Conservation (phyloP, 2,888 invertebrate species). For the Eulithis prunata region DNA sequence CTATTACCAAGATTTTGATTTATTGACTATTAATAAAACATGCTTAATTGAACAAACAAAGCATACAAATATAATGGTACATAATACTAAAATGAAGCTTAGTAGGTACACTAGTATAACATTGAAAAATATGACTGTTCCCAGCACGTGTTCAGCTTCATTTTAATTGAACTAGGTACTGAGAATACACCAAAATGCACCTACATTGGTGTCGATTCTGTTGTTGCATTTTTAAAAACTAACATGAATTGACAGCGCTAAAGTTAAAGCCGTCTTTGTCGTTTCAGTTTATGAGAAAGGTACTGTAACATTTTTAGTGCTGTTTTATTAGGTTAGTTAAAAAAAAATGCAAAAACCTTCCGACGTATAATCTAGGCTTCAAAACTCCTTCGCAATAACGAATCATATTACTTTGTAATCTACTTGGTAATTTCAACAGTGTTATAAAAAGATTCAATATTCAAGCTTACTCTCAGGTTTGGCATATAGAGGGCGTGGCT, state of each 20-base stretch:
- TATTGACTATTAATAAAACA: conserved; percentile 2
- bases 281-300: no score
- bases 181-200: neutral
- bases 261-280: no score
- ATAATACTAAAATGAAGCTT: conserved; percentile 13
- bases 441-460: conserved; percentile 24
- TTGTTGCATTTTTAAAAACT: no score
- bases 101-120: conserved; percentile 1
- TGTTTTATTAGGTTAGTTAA: no score
- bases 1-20: conserved; percentile 20
- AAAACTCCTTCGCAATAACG: no score
- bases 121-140: conserved; percentile 3
- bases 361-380: conserved; percentile 1
- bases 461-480: conserved; percentile 15
- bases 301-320: no score
- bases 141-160: neutral
- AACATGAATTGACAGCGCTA: no score
- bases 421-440: conserved; percentile 28
- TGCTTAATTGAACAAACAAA: conserved; percentile 12
- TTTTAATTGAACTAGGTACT: neutral
- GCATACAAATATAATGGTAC: neutral
- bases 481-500: conserved; percentile 1
- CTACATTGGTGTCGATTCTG: conserved; percentile 1
- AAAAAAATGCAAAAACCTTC: neutral
- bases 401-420: conserved; percentile 5